Evolutionary conservation across 2,113 vertebrate genomes (phyloP), one percentile per base, ranked within the genome.

Genomic region (Theristicus caerulescens): DNA sequence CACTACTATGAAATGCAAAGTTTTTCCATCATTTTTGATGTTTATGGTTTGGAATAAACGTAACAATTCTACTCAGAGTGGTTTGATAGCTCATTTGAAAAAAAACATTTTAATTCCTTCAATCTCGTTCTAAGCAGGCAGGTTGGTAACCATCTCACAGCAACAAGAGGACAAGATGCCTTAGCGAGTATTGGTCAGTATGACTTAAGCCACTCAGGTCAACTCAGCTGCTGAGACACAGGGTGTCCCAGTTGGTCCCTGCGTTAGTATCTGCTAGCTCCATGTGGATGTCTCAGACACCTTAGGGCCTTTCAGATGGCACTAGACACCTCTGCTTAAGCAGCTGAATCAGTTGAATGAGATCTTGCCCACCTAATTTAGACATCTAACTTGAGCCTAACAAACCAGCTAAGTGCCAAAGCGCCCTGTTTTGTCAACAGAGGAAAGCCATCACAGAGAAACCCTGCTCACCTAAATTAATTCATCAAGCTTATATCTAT

Each of bases 141-240:
- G 32, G 20, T 2, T 70, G 20, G 18, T 55, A 89, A 66, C n/a
- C 16, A 47, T 19, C 14, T 74, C 47, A 52, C 31, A 80, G 31
- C 64, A 88, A 38, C 0, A 2, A 73, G 42, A 86, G 18, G 27
- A 79, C 2, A 1, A 92, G 58, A 64, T 54, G 27, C 16, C 49
- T 32, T 36, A 44, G 21, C 0, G 1, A 72, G 34, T 34, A 73
- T 27, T 2, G 1, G 27, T 32, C 2, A 0, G 19, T 58, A 52
- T 25, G 52, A 47, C 15, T 78, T 46, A 18, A 61, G n/a, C 5
- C 40, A 72, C 24, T 65, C 11, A 36, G 66, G 31, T 57, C 21
- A 82, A 18, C 27, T 36, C 20, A 64, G 42, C 21, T 89, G 42
- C 66, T 24, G 8, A n/a, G 71, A 47, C 19, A 64, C 16, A 38